phyloP scores from a whole-genome alignment of 2,113 vertebrate species.

The Bothrops jararaca region DNA sequence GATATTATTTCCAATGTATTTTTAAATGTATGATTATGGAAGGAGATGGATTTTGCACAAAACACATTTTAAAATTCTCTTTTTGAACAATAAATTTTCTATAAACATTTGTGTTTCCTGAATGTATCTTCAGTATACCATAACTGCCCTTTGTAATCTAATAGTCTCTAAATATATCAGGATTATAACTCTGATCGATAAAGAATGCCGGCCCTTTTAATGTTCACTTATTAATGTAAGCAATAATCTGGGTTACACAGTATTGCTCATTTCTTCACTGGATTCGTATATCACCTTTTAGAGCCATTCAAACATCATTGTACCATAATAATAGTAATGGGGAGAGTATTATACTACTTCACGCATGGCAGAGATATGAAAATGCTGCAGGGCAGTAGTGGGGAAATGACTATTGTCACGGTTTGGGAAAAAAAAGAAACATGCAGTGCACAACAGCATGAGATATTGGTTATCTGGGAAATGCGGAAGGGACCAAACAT shows the following conservation, averaged over 20 bases:
- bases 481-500: background rate
- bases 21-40: background rate
- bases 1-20: background rate
- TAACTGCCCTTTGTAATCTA: background rate
- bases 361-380: background rate
- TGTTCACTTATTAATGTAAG: slow-evolving; percentile 7
- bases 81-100: background rate
- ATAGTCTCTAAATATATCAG: background rate
- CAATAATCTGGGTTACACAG: background rate
- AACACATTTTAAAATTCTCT: background rate
- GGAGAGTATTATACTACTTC: background rate
- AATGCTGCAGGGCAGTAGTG: background rate
- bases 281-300: background rate
- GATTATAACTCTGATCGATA: background rate
- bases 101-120: background rate
- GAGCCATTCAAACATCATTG: background rate
- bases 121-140: background rate
- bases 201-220: background rate
- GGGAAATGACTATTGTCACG: background rate
- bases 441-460: background rate
- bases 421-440: background rate
- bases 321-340: background rate
- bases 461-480: background rate
- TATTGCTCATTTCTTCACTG: background rate
- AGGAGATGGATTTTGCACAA: background rate